phyloP scores from a whole-genome alignment of 2,797 vertebrate genomes.

The Gallinago stenura region DNA sequence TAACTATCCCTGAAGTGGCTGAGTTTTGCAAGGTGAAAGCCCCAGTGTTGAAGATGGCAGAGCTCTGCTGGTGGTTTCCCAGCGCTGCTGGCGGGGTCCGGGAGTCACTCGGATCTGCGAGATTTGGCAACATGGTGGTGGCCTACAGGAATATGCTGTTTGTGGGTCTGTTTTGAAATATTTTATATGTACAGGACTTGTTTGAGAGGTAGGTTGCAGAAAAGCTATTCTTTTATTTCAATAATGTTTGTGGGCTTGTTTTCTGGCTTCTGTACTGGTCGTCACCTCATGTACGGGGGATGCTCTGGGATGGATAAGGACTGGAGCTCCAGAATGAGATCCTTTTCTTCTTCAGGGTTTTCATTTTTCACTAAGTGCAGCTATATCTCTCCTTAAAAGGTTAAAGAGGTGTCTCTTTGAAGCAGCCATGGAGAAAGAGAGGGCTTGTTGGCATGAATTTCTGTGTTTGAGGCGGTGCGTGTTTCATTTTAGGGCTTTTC shows the following conservation, averaged over 20 bases:
- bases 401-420: background rate
- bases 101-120: accelerated
- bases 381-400: background rate
- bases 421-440: background rate
- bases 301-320: background rate
- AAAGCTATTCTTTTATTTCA: background rate
- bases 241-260: background rate
- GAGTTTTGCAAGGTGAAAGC: background rate
- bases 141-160: background rate
- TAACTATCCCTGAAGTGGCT: background rate
- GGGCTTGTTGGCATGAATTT: background rate
- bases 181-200: background rate
- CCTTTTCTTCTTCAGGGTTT: background rate
- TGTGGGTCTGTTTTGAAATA: background rate
- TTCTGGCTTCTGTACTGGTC: background rate
- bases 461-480: background rate
- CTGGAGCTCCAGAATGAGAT: background rate
- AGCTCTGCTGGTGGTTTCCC: background rate
- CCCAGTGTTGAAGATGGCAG: background rate
- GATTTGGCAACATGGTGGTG: background rate
- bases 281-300: background rate
- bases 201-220: background rate
- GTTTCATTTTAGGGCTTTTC: background rate
- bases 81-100: accelerated
- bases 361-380: background rate